Evolutionary conservation across 2,797 vertebrate genomes (phyloP).

Genomic region (Neomorphus geoffroyi): DNA sequence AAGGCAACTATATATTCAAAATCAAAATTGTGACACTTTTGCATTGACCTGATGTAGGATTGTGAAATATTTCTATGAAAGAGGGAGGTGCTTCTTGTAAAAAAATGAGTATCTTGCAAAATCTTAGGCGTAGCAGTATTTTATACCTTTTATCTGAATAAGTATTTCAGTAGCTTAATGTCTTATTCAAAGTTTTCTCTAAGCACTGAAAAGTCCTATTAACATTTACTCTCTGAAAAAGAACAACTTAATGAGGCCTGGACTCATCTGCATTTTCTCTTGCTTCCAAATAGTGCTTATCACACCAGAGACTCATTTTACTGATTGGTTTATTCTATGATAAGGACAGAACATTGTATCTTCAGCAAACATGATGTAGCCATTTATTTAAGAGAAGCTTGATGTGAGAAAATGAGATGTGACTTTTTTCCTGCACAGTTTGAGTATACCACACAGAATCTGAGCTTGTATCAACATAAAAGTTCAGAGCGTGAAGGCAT

Average conservation of each 20-base stretch:
- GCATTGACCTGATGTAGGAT: neutral
- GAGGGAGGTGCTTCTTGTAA: neutral
- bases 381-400: neutral
- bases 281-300: neutral
- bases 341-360: neutral
- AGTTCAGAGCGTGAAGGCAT: neutral
- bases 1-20: neutral
- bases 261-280: neutral
- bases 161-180: neutral
- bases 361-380: neutral
- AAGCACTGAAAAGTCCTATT: neutral
- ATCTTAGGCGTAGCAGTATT: neutral
- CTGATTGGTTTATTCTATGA: neutral
- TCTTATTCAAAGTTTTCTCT: neutral
- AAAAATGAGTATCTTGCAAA: neutral
- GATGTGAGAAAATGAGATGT: neutral
- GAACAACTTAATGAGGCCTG: neutral
- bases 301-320: neutral
- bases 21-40: neutral
- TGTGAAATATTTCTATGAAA: constrained; percentile 17
- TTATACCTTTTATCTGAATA: neutral
- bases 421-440: neutral
- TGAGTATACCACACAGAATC: neutral
- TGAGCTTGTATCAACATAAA: neutral
- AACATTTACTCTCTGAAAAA: neutral